phyloP scores from a whole-genome alignment of 2,888 invertebrate species.

The Muschampia staudingeri region DNA sequence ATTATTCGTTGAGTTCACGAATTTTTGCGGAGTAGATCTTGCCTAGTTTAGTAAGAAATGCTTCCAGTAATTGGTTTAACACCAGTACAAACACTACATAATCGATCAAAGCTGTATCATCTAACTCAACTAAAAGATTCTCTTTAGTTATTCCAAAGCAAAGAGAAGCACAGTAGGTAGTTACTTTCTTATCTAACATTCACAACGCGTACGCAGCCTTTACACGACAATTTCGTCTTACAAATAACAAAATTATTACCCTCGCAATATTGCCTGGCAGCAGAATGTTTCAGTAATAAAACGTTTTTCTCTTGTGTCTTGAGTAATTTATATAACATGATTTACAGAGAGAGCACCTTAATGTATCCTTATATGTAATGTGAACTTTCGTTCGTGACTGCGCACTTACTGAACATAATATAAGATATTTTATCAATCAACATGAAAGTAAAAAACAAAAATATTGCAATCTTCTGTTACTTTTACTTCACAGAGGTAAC shows the following conservation, averaged over 20 bases:
- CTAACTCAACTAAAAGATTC: not conserved
- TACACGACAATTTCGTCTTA: constrained; percentile 13
- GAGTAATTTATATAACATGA: constrained; percentile 68
- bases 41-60: no score
- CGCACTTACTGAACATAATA: not conserved
- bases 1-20: no score
- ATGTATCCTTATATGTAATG: not conserved
- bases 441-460: not conserved
- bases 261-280: constrained; percentile 51
- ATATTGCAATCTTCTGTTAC: not conserved
- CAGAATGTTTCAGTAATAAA: constrained; percentile 61
- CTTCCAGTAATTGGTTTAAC: no score
- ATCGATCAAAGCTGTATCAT: not conserved
- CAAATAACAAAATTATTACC: constrained; percentile 64
- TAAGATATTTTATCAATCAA: not conserved
- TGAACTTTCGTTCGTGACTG: not conserved
- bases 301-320: constrained; percentile 60
- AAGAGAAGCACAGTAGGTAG: not conserved
- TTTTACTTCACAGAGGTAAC: no score
- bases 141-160: not conserved
- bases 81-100: not conserved
- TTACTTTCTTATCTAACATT: constrained; percentile 2
- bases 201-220: constrained; percentile 13
- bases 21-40: no score
- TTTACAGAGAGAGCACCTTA: constrained; percentile 54